Conservation (phyloP, 2,797 vertebrate genomes). For the Florisuga fusca region DNA sequence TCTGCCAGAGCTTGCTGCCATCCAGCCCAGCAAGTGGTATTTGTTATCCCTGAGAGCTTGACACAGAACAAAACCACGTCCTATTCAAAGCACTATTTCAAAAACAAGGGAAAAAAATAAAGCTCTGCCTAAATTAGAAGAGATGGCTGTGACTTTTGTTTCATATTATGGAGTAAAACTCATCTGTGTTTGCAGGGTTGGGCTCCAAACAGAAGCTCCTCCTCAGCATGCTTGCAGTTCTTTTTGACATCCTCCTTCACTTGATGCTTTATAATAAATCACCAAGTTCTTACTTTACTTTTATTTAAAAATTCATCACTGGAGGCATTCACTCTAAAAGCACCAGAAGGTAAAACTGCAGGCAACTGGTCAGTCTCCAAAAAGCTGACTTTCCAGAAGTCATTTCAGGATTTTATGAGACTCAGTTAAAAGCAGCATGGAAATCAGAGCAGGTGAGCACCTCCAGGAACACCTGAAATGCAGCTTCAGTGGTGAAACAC, state of each 20-base stretch:
- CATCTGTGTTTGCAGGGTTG: neutral
- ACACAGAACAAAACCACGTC: neutral
- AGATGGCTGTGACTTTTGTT: neutral
- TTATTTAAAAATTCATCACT: neutral
- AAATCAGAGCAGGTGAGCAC: neutral
- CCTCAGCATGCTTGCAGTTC: neutral
- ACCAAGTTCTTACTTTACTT: neutral
- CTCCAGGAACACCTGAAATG: neutral
- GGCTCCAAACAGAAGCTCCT: neutral
- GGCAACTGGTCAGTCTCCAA: neutral
- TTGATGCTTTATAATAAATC: neutral
- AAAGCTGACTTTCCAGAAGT: neutral
- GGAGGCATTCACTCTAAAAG: neutral
- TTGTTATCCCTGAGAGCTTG: neutral
- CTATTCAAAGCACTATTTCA: neutral
- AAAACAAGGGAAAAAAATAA: neutral
- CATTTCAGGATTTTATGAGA: neutral
- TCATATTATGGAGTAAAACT: neutral
- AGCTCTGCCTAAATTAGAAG: neutral
- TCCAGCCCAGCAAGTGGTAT: neutral
- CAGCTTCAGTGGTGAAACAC: accelerated
- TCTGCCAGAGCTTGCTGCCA: neutral
- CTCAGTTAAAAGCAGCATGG: neutral
- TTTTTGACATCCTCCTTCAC: neutral
- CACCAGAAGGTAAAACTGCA: neutral